Percentiles rank a stretch among this genome's conserved stretches.
Evolutionary conservation across 1,140 invertebrate species (phyloP).

Genomic region (Adelges cooleyi): DNA sequence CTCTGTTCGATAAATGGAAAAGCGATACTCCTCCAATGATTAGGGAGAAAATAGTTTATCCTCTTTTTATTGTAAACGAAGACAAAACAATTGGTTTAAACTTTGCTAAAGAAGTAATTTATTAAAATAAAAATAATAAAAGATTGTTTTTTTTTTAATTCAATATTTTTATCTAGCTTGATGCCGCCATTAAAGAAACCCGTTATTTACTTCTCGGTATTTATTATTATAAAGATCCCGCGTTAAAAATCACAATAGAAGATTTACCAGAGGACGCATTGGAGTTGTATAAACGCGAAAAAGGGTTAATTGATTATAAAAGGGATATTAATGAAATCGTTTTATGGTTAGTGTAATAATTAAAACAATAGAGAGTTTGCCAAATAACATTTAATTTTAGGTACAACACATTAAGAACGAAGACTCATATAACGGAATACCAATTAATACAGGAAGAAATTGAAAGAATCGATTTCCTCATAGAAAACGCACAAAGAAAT

Average conservation of each 20-base stretch:
- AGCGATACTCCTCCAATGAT: not conserved
- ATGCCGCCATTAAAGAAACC: constrained; percentile 9
- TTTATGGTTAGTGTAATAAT: not conserved
- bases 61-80: not conserved
- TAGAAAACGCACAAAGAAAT: constrained; percentile 48
- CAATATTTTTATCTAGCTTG: not conserved
- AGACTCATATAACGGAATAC: constrained; percentile 53
- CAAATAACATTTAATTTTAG: constrained; percentile 33
- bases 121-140: too few species aligned
- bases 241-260: not conserved
- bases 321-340: constrained; percentile 9
- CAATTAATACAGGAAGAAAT: constrained; percentile 55
- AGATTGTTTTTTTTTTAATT: not conserved
- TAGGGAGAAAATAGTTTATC: not conserved
- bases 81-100: not conserved
- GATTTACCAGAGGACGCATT: constrained; percentile 1
- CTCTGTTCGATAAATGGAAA: constrained; percentile 1
- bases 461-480: constrained; percentile 47
- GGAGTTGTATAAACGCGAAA: constrained; percentile 3
- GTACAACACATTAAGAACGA: constrained; percentile 57
- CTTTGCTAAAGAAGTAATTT: constrained; percentile 9
- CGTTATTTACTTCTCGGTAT: not conserved
- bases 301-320: not conserved
- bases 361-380: not conserved
- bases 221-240: constrained; percentile 3